Conservation (phyloP, 1,140 invertebrate species). For the Scylla paramamosain region DNA sequence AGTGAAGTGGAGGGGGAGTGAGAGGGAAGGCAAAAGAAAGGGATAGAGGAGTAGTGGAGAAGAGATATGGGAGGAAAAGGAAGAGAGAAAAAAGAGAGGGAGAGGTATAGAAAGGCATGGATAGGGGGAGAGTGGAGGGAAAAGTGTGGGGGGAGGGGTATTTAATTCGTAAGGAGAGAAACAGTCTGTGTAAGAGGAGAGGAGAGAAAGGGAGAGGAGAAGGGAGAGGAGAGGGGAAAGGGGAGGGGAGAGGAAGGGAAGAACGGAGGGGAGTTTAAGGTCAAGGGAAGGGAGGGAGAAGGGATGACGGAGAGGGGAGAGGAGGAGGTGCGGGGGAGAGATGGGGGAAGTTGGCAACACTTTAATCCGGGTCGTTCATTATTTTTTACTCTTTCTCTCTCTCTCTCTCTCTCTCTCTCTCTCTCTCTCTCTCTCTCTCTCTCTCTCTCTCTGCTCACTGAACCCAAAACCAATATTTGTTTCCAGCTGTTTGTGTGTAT, state of each 20-base stretch:
- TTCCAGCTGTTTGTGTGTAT: not conserved
- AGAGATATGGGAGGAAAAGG: too few relatives aligned
- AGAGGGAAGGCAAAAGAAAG: not conserved
- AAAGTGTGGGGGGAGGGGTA: not conserved
- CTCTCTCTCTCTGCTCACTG: constrained; percentile 7
- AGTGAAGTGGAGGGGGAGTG: not conserved
- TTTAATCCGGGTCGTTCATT: constrained; percentile 22
- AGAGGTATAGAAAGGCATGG: too few relatives aligned
- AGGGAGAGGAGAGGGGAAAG: not conserved
- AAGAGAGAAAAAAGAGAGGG: too few relatives aligned
- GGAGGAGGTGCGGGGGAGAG: not conserved
- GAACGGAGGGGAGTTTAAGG: not conserved
- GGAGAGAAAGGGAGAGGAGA: not conserved
- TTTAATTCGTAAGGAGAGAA: too few relatives aligned
- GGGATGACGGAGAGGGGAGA: not conserved
- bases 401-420: constrained; percentile 12
- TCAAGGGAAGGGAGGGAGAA: not conserved
- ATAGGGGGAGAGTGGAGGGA: not conserved
- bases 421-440: constrained; percentile 52
- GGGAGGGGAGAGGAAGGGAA: not conserved
- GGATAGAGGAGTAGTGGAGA: not conserved
- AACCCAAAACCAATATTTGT: constrained; percentile 9
- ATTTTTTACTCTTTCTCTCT: constrained; percentile 36
- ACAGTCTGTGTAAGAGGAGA: too few relatives aligned
- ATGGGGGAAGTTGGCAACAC: not conserved